phyloP scores from a whole-genome alignment of 2,797 vertebrate species.

The Tragopan temminckii region DNA sequence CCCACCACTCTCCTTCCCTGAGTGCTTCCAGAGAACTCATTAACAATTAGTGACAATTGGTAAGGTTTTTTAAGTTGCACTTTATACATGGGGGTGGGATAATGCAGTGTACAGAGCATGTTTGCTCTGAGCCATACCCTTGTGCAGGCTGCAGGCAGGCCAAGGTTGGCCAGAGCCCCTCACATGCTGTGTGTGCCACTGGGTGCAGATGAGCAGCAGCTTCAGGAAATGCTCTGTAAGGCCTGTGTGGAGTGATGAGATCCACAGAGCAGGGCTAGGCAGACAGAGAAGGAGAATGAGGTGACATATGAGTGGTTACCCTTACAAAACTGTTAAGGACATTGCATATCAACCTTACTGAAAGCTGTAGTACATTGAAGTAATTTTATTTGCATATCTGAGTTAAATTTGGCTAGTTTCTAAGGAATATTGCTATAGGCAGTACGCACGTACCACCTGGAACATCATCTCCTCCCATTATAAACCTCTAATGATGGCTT shows the following conservation, averaged over 20 bases:
- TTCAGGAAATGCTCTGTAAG: background rate
- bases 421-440: background rate
- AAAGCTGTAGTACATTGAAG: background rate
- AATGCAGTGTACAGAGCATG: background rate
- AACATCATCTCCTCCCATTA: background rate
- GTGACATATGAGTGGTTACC: background rate
- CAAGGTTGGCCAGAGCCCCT: background rate
- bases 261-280: background rate
- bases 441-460: background rate
- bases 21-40: background rate
- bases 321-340: background rate
- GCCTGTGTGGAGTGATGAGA: background rate
- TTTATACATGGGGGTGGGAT: background rate
- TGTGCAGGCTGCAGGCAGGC: background rate
- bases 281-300: background rate
- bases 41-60: background rate
- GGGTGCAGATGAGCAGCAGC: background rate
- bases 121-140: background rate
- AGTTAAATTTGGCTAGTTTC: conserved; percentile 15
- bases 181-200: fast-evolving
- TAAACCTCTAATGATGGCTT: conserved; percentile 27
- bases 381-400: background rate
- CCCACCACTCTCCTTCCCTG: background rate
- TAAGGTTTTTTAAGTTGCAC: background rate
- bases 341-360: background rate